Conservation (phyloP, 1,140 invertebrate species). For the Zaprionus gabonicus region DNA sequence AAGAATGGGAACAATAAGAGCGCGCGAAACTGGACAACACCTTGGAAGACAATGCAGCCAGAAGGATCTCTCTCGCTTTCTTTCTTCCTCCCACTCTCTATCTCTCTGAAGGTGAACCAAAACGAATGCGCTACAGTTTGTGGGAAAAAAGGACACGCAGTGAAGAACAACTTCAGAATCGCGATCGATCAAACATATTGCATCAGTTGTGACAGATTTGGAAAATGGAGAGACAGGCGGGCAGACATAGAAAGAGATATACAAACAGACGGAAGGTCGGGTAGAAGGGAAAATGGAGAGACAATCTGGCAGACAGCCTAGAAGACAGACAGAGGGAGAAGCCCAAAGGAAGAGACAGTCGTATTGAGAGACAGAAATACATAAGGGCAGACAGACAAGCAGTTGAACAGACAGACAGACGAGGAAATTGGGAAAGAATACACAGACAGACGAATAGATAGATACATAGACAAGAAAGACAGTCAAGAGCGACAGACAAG, state of each 20-base stretch:
- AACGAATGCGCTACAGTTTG: slow-evolving; percentile 16
- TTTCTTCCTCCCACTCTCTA: background rate
- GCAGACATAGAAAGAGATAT: background rate
- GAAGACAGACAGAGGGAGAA: background rate
- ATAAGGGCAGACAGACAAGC: background rate
- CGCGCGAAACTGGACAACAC: slow-evolving; percentile 50
- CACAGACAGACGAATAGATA: background rate
- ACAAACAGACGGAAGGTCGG: background rate
- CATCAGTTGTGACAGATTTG: slow-evolving; percentile 35
- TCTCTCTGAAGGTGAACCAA: background rate
- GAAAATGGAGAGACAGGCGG: slow-evolving; percentile 28
- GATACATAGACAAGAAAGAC: background rate
- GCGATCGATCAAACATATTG: slow-evolving; percentile 13
- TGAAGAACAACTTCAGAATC: background rate
- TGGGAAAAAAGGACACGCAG: slow-evolving; percentile 32
- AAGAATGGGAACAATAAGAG: slow-evolving; percentile 45
- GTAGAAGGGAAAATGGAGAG: background rate
- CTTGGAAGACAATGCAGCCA: slow-evolving; percentile 31
- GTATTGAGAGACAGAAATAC: background rate
- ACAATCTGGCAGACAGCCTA: background rate
- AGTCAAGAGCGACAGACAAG: background rate
- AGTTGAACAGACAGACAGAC: background rate
- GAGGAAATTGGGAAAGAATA: background rate
- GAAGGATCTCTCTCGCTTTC: slow-evolving; percentile 13
- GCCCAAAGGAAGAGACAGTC: background rate